Percentiles rank a stretch among this genome's conserved stretches.
Evolutionary conservation across 2,113 vertebrate genomes (phyloP).

Genomic region (Thryonomys swinderianus): DNA sequence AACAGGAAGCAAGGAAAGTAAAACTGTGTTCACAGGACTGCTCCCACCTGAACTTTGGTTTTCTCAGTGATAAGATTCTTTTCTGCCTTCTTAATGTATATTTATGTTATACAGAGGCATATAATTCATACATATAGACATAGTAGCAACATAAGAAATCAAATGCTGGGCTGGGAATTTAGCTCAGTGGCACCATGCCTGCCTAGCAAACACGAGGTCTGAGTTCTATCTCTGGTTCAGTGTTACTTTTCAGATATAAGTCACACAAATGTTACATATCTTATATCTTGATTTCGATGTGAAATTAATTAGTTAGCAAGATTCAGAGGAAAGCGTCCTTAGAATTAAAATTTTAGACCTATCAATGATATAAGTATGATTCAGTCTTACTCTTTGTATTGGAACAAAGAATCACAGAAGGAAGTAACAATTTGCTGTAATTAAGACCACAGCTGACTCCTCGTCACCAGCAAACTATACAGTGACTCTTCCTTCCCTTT

Average conservation of each 20-base stretch:
- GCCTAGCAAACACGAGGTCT: no score
- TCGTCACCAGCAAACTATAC: neutral
- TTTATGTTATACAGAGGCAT: neutral
- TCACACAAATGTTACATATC: neutral
- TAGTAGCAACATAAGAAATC: neutral
- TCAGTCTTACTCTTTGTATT: neutral
- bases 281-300: slow-evolving; percentile 40
- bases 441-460: neutral
- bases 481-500: neutral
- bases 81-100: neutral
- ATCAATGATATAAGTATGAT: neutral
- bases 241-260: neutral
- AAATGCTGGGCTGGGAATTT: neutral
- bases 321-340: neutral
- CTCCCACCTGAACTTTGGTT: neutral
- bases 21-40: neutral
- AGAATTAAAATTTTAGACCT: slow-evolving; percentile 4
- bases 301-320: slow-evolving; percentile 38
- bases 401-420: neutral
- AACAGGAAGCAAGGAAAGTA: neutral
- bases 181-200: no score
- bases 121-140: neutral
- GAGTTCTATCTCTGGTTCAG: neutral
- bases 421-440: neutral
- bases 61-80: neutral